Conservation (phyloP, 2,888 invertebrate genomes). For the Epirrhoe alternata region DNA sequence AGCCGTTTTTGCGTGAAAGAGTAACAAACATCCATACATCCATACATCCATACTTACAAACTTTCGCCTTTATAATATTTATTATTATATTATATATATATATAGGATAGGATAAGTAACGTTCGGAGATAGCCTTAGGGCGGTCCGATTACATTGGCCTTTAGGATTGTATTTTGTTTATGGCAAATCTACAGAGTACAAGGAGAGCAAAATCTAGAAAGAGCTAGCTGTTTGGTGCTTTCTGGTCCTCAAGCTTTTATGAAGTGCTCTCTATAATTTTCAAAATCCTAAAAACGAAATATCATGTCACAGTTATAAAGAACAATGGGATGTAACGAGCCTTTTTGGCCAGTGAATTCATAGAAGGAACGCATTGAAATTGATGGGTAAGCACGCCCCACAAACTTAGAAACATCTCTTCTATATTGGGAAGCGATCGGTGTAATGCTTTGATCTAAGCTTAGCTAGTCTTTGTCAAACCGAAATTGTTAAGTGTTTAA, state of each 20-base stretch:
- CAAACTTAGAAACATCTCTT: neutral
- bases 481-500: neutral
- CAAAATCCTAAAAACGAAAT: neutral
- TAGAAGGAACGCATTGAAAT: neutral
- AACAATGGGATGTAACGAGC: neutral
- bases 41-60: too few relatives aligned
- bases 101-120: too few relatives aligned
- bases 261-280: neutral
- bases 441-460: neutral
- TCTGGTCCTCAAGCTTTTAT: neutral
- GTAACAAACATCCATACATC: too few relatives aligned
- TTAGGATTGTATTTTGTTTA: neutral
- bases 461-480: neutral
- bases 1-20: too few relatives aligned
- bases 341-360: neutral
- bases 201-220: neutral
- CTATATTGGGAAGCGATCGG: neutral
- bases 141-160: slow-evolving; percentile 1
- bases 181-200: neutral
- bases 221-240: neutral
- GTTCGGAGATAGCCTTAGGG: slow-evolving; percentile 24
- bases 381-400: neutral
- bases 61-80: too few relatives aligned
- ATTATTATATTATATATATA: too few relatives aligned
- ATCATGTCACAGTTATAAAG: neutral